Base-by-base conservation (phyloP, 2,113 vertebrate species). In the Eublepharis macularius region DNA sequence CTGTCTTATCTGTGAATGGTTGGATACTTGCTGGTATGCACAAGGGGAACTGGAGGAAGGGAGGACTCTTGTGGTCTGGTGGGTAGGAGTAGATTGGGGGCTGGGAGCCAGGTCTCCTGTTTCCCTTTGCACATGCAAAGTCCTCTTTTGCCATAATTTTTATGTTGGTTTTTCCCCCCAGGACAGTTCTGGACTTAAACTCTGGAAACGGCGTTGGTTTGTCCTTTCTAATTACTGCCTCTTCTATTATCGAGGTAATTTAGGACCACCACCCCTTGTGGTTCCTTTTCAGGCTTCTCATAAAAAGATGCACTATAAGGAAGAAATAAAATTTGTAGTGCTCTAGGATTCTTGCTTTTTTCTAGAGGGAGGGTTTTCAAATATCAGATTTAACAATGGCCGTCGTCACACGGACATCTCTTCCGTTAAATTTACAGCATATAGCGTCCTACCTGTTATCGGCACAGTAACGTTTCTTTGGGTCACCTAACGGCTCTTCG, bases 121-220 rank as follows among this genome's bases (percentile, higher is more conserved):
- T 24, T 65, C 43, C 7, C 5, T 68, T 68, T 24, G 16, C 6
- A 4, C 10, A 9, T 11, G 17, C 17, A 43, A 32, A 24, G 49
- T 12, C 6, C 34, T 24, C 47, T 41, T 73, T 41, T 82, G 47
- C 39, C 21, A 1, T 57, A 47, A 24, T 49, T 26, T 29, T 81
- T 39, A 10, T 29, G 41, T 66, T n/a, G 32, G 70, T 11, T 36
- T 4, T 16, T 89, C 32, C 6, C 82, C 87, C 29, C 87, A 98
- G 98, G 98, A 98, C 80, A 98, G 98, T 88, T 94, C 96, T 1
- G 98, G 97, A n/a, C 94, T 98, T 76, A 89, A 97, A 88, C 95
- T 98, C 3, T 98, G 98, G 98, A 98, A 98, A 87, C 97, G 97
- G 82, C 94, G 98, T 80, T 98, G 98, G 98, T 98, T 98, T 54